phyloP scores from a whole-genome alignment of 2,113 vertebrate genomes.

The Entelurus aequoreus region DNA sequence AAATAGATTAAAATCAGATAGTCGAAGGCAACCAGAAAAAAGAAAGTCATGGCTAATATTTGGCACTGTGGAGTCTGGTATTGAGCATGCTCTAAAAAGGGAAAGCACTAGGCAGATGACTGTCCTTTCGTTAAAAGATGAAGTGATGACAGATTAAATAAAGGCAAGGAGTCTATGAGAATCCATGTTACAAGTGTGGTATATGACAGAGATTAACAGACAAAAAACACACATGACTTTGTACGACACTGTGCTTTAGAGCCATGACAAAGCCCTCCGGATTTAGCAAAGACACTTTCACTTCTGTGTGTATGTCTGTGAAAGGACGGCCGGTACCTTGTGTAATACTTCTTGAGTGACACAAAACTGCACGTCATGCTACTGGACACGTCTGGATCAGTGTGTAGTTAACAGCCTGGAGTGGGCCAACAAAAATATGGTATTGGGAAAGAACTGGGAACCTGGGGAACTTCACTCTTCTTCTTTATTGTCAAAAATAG shows the following conservation, averaged over 20 bases:
- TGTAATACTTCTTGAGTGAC: conserved; percentile 21
- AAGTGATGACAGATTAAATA: conserved; percentile 1
- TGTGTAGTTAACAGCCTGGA: conserved; percentile 9
- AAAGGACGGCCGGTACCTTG: conserved; percentile 10
- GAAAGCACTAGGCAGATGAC: neutral
- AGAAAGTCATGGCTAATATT: conserved; percentile 16
- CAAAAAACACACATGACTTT: conserved; percentile 32
- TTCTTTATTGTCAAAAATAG: neutral
- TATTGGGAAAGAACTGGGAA: no score
- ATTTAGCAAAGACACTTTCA: conserved; percentile 47
- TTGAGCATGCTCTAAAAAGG: conserved; percentile 10
- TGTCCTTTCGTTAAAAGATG: neutral
- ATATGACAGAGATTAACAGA: conserved; percentile 25
- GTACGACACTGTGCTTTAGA: conserved; percentile 53
- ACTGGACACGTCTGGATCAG: conserved; percentile 6
- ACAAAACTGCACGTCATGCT: conserved; percentile 14
- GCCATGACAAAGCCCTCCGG: conserved; percentile 52
- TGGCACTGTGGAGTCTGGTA: conserved; percentile 9
- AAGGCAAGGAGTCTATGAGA: neutral
- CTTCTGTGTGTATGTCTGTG: conserved; percentile 29
- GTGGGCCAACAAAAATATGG: no score
- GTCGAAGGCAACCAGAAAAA: conserved; percentile 2
- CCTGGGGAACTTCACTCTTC: no score
- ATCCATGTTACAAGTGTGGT: neutral
- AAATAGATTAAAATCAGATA: neutral